Evolutionary conservation across 2,888 invertebrate species (phyloP).

Genomic region (Eueremaeus valkanovi): DNA sequence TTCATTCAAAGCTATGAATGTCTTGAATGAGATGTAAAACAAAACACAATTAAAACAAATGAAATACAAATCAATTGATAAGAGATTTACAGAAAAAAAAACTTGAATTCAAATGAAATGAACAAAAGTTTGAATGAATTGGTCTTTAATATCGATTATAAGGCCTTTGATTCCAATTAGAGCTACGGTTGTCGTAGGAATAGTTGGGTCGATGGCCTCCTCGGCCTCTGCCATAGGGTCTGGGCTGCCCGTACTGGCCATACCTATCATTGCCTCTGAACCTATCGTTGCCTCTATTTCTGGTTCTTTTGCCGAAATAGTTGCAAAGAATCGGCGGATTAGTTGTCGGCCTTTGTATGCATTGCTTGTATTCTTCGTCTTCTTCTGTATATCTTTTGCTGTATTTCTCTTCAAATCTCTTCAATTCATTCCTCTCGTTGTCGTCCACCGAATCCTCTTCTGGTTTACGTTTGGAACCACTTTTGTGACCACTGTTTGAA

Average conservation of each 20-base stretch:
- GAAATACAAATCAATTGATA: too few relatives aligned
- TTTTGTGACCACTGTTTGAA: background rate
- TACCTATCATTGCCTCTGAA: background rate
- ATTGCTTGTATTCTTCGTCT: conserved; percentile 3
- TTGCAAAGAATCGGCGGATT: background rate
- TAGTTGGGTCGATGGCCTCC: background rate
- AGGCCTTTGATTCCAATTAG: conserved; percentile 6
- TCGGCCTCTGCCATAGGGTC: background rate
- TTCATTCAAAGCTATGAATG: too few relatives aligned
- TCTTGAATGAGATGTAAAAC: too few relatives aligned
- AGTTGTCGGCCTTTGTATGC: background rate
- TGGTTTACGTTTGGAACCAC: background rate
- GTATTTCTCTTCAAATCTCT: conserved; percentile 17
- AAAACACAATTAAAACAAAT: too few relatives aligned
- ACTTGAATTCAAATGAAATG: too few relatives aligned
- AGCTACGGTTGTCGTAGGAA: background rate
- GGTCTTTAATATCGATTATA: background rate
- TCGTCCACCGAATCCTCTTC: conserved; percentile 14
- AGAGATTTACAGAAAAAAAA: too few relatives aligned
- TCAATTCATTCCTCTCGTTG: background rate
- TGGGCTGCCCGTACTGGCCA: background rate
- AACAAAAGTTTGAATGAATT: background rate
- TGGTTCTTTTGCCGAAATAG: conserved; percentile 16
- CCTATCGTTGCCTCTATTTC: conserved; percentile 1
- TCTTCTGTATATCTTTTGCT: background rate